Base-by-base conservation (phyloP, 2,797 vertebrate species). In the Rhinophrynus dorsalis region DNA sequence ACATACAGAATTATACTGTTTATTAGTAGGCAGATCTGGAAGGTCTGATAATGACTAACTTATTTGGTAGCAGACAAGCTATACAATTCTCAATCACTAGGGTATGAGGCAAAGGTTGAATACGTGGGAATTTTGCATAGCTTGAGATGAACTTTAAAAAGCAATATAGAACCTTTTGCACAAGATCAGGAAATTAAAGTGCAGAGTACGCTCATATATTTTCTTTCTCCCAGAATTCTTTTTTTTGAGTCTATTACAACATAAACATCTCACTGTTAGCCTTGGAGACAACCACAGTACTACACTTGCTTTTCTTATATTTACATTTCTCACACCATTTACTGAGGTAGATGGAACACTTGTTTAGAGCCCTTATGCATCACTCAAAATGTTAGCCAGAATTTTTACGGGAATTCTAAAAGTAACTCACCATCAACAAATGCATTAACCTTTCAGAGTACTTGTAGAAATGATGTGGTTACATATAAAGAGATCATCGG, bases 171-270 rank as follows among this genome's bases (percentile, higher is more conserved):
- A 40, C 62, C 63, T 79, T 80, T 77, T 81, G 45, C n/a, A n/a
- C n/a, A n/a, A n/a, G n/a, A n/a, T n/a, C n/a, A n/a, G n/a, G n/a
- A n/a, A n/a, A n/a, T n/a, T n/a, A n/a, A n/a, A n/a, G n/a, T n/a
- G n/a, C n/a, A n/a, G n/a, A n/a, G n/a, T n/a, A n/a, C n/a, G n/a
- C n/a, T n/a, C n/a, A n/a, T n/a, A n/a, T n/a, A n/a, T n/a, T n/a
- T n/a, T n/a, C n/a, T n/a, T n/a, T n/a, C n/a, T n/a, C n/a, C n/a
- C 80, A 82, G 79, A 83, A 83, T 78, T 76, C 77, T 70, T 58
- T 67, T 33, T 61, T 63, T 74, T 75, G 48, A 38, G 0, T 74
- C 67, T 47, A 1, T 51, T 3, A 7, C 69, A 74, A 75, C 6
- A 68, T 32, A 80, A 83, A 83, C 68, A 83, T 71, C 37, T 60